These are phyloP conservation scores for Oscheius sp. DNA, from an alignment of 1,140 invertebrate species.

Conservation along the genomic window DNA sequence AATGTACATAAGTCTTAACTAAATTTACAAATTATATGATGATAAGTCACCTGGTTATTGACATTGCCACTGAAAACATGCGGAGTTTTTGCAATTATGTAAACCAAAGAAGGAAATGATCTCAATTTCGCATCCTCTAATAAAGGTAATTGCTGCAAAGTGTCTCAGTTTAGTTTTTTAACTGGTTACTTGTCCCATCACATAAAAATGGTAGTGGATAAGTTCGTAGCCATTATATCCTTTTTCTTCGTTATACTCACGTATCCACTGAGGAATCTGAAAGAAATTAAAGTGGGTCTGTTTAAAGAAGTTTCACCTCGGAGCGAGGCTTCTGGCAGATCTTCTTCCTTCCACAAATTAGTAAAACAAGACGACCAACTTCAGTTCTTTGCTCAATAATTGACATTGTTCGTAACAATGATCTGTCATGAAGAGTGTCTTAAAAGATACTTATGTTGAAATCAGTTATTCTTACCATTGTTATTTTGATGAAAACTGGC, in stretches of 20 bases:
- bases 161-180: neutral
- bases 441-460: neutral
- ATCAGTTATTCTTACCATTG: too few relatives aligned
- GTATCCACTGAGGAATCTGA: constrained; percentile 35
- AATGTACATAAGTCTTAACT: neutral
- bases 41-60: constrained; percentile 1
- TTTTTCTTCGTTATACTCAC: constrained; percentile 22
- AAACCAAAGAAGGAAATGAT: constrained; percentile 6
- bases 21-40: neutral
- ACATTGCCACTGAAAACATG: constrained; percentile 14
- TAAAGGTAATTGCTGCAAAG: neutral
- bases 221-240: constrained; percentile 11
- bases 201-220: constrained; percentile 24
- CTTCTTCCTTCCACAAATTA: constrained; percentile 18
- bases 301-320: neutral
- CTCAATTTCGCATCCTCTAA: neutral
- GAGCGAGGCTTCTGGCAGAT: neutral
- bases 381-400: constrained; percentile 17
- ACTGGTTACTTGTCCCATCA: neutral
- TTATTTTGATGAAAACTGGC: too few relatives aligned
- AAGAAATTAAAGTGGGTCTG: neutral
- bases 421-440: constrained; percentile 3
- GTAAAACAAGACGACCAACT: constrained; percentile 3
- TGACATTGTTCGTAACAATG: constrained; percentile 7
- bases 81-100: constrained; percentile 25